phyloP scores from a whole-genome alignment of 1,140 invertebrate genomes.

The Penaeus indicus region DNA sequence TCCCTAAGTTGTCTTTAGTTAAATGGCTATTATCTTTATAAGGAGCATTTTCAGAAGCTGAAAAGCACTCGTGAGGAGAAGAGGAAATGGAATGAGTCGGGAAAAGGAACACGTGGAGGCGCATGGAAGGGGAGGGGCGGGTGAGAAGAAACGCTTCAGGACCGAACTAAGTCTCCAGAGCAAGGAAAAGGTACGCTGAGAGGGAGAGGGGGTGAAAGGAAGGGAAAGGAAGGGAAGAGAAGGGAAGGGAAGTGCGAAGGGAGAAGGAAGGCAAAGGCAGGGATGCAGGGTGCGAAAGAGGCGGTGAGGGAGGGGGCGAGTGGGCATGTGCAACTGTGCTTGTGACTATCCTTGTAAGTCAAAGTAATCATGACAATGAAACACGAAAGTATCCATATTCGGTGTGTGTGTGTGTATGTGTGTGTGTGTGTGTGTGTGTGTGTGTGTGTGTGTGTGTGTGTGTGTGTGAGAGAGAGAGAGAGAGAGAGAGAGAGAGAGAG shows the following conservation, averaged over 20 bases:
- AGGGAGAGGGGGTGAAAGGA: too few species aligned
- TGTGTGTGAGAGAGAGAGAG: background rate
- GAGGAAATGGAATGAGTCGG: background rate
- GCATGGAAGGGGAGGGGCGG: background rate
- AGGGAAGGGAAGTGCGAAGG: background rate
- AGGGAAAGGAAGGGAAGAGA: too few species aligned
- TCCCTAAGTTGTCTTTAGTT: too few species aligned
- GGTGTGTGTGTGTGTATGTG: constrained; percentile 28
- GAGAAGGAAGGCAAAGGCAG: background rate
- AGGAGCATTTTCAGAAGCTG: too few species aligned
- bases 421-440: constrained; percentile 40
- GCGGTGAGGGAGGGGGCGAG: background rate
- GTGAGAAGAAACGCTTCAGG: background rate
- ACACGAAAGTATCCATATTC: background rate
- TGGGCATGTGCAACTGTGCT: background rate
- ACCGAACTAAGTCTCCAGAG: too few species aligned
- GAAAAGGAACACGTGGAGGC: background rate
- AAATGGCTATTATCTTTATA: too few species aligned
- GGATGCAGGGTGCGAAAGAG: background rate
- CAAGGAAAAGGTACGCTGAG: too few species aligned
- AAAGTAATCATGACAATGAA: background rate
- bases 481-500: too few species aligned
- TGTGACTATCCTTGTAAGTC: too few species aligned
- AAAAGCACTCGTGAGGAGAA: background rate
- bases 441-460: constrained; percentile 32